Percentiles rank a stretch among this genome's conserved stretches.
Conservation (phyloP, 2,113 vertebrate species). For the Corapipo altera region DNA sequence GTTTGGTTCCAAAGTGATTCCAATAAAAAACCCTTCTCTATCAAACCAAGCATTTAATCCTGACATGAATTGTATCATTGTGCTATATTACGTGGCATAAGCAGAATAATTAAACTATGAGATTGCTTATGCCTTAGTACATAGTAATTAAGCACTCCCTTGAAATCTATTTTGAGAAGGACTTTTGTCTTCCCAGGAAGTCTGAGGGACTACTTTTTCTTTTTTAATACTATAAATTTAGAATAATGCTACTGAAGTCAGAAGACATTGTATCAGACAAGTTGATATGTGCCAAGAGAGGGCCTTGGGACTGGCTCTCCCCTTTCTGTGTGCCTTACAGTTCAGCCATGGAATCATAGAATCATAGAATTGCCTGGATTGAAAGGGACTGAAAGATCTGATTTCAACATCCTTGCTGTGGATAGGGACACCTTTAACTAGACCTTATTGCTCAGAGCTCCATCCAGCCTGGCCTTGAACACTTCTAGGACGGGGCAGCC, state of each 20-base stretch:
- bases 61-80: background rate
- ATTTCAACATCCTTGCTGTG: background rate
- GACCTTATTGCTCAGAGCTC: background rate
- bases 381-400: background rate
- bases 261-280: background rate
- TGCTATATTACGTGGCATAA: background rate
- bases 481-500: background rate
- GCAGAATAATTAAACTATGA: background rate
- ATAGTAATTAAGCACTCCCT: background rate
- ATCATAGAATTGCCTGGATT: background rate
- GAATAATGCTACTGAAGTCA: background rate
- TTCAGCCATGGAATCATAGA: background rate
- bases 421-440: background rate
- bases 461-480: background rate
- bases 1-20: background rate
- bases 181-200: background rate
- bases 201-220: background rate
- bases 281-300: background rate
- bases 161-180: background rate
- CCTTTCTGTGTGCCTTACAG: background rate
- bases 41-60: slow-evolving; percentile 22
- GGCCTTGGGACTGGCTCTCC: background rate
- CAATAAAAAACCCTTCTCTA: background rate
- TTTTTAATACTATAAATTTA: background rate
- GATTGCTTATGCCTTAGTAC: background rate